These are phyloP conservation scores for Drosophila kambysellisi DNA, from an alignment of 2,888 invertebrate species.

Conservation along the genomic window DNA sequence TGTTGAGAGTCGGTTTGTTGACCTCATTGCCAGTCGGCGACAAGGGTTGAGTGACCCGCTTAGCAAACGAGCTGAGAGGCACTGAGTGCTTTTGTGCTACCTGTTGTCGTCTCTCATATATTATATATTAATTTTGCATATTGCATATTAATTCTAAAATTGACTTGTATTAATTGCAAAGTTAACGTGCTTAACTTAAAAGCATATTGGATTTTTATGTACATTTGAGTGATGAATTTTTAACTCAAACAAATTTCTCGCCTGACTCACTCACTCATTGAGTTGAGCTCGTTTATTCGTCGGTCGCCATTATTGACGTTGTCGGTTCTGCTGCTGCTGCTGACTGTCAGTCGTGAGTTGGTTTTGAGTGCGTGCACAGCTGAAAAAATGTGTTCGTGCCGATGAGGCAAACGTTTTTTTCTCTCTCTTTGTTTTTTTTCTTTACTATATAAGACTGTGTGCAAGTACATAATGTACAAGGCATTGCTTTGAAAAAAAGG, in stretches of 20 bases:
- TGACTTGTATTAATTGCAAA: slow-evolving; percentile 23
- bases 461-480: slow-evolving; percentile 45
- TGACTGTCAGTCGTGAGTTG: slow-evolving; percentile 74
- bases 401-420: slow-evolving; percentile 33
- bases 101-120: neutral
- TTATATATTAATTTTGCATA: neutral
- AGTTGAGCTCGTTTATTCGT: slow-evolving; percentile 30
- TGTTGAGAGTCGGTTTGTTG: slow-evolving; percentile 66
- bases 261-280: slow-evolving; percentile 47
- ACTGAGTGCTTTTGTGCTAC: slow-evolving; percentile 38
- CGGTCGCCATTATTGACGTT: slow-evolving; percentile 57
- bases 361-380: slow-evolving; percentile 75
- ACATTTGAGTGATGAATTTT: neutral
- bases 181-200: neutral
- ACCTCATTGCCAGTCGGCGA: slow-evolving; percentile 66
- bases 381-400: slow-evolving; percentile 54
- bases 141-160: slow-evolving; percentile 17
- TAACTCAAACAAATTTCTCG: slow-evolving; percentile 27
- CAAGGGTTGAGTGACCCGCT: slow-evolving; percentile 76
- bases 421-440: neutral
- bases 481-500: slow-evolving; percentile 36
- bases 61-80: slow-evolving; percentile 28
- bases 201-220: slow-evolving; percentile 11
- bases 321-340: slow-evolving; percentile 39
- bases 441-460: slow-evolving; percentile 41